Evolutionary conservation across 1,140 invertebrate species (phyloP).

Genomic region (Aphis craccivora): DNA sequence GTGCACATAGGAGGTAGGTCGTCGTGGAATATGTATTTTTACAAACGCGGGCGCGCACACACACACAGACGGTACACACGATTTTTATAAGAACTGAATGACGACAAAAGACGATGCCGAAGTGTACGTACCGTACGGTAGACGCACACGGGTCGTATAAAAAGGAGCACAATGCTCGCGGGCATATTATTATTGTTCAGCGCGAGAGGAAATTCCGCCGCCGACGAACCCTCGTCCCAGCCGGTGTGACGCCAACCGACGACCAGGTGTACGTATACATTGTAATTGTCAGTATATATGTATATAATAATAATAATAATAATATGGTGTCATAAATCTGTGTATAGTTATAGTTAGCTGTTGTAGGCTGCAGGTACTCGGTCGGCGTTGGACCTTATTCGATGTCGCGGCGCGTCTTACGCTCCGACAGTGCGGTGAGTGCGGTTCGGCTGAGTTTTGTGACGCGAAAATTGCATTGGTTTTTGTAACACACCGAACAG

Average conservation of each 20-base stretch:
- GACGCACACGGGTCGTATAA: not conserved
- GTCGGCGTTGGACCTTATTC: not conserved
- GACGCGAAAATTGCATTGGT: not conserved
- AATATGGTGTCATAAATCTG: not conserved
- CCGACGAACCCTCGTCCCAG: not conserved
- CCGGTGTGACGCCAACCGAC: conserved; percentile 23
- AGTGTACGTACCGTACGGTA: not conserved
- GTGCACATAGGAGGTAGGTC: not conserved
- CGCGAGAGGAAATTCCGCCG: not conserved
- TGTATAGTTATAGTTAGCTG: not conserved
- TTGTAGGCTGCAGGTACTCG: too few relatives aligned
- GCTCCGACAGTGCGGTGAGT: too few relatives aligned
- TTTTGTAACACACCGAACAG: not conserved
- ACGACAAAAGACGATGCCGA: not conserved
- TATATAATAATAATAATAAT: not conserved
- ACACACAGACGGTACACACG: too few relatives aligned
- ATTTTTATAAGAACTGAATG: not conserved
- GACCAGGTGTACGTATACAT: conserved; percentile 11
- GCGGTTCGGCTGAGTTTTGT: not conserved
- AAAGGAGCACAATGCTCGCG: not conserved
- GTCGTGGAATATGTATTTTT: not conserved
- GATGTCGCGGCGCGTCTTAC: not conserved
- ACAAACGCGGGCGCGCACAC: not conserved
- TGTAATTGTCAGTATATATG: not conserved
- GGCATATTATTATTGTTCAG: not conserved